Evolutionary conservation across 2,888 invertebrate species (phyloP), one percentile per base, ranked within the genome.

Genomic region (Drosophila maculinotata): DNA sequence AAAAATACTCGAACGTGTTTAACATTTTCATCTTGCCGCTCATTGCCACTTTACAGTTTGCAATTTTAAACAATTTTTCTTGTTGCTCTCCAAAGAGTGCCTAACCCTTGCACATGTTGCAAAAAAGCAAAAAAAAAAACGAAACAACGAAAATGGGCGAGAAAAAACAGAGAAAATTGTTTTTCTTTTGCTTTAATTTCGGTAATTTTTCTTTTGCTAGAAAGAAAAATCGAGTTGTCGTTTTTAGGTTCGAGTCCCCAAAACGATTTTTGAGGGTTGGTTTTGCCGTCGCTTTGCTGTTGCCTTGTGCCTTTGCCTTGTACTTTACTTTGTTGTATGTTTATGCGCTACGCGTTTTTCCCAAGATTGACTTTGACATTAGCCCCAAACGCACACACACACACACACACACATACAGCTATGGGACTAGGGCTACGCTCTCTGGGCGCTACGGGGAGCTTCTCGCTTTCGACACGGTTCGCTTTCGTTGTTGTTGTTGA

Each of bases 301-400:
- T 53, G 58, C 38, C 38, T 58, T 49, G n/a, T 41, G 59, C 51
- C 49, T 58, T 62, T 48, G 83, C 63, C 65, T 69, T 74, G 72
- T 83, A 64, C 67, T 71, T 68, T 77, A 66, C 73, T 76, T 65
- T 70, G 63, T 66, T 84, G 84, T 88, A 72, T 83, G 83, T 88
- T 84, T 83, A 80, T 83, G 84, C 84, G 81, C 72, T 70, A 75
- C 87, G 79, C 80, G 87, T 86, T 84, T 88, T 87, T 86, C 87
- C 88, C 87, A 86, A 88, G 88, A 83, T 83, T 83, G 83, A 86
- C 83, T 87, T 88, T 86, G 88, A 81, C 88, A 86, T 88, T 86
- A 87, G 88, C 87, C 85, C 71, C 84, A 69, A 76, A 79, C 65
- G 64, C 74, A 64, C 64, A 62, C 60, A 64, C 30, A 62, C 44